phyloP scores from a whole-genome alignment of 2,113 vertebrate genomes.

The Ursus arctos region DNA sequence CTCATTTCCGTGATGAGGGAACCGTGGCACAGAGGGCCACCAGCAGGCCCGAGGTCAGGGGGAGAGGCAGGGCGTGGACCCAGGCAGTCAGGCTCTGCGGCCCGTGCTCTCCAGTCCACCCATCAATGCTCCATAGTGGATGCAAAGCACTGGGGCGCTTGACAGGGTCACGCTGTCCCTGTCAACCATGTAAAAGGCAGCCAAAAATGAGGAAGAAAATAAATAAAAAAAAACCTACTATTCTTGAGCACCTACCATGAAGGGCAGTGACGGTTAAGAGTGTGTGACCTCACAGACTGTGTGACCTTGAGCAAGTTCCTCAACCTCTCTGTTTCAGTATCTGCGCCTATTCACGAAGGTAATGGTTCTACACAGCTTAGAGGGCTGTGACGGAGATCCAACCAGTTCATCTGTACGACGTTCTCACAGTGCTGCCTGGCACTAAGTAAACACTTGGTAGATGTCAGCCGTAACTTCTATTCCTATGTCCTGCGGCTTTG shows the following conservation, averaged over 20 bases:
- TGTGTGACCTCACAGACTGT: not conserved
- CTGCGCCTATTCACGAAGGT: not conserved
- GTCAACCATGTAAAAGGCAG: not conserved
- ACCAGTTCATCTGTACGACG: not conserved
- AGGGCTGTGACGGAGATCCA: not conserved
- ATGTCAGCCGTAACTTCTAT: fast-evolving
- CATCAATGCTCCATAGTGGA: not conserved
- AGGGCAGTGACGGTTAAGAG: not conserved
- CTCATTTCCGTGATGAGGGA: not conserved
- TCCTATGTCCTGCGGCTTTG: fast-evolving
- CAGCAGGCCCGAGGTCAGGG: not conserved
- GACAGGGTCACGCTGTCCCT: not conserved
- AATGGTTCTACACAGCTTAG: not conserved
- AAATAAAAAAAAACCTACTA: not conserved
- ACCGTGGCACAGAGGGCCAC: not conserved
- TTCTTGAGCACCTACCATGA: not conserved
- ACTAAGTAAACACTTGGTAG: not conserved
- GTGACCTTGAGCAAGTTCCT: not conserved
- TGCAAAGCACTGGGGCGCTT: not conserved
- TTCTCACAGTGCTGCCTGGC: not conserved
- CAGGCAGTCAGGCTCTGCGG: not conserved
- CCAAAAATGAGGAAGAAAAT: not conserved
- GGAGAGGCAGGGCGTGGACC: not conserved
- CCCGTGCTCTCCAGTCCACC: not conserved
- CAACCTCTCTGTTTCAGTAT: not conserved